phyloP scores from a whole-genome alignment of 2,113 vertebrate species.

The Onychorhynchus coronatus region DNA sequence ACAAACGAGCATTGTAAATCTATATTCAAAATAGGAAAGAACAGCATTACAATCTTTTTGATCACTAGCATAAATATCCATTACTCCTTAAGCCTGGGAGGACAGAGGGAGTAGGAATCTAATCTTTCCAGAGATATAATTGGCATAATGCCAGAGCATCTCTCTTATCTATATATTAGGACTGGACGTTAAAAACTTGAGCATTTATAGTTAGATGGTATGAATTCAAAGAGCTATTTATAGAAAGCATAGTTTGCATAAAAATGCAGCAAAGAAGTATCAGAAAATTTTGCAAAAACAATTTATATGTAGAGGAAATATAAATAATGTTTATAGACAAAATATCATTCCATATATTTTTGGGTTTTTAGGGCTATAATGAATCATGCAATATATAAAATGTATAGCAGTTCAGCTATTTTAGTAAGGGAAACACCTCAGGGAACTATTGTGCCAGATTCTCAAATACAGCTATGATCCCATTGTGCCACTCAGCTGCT shows the following conservation, averaged over 20 bases:
- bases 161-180: background rate
- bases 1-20: background rate
- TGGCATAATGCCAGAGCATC: background rate
- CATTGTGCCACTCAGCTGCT: background rate
- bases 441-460: conserved; percentile 20
- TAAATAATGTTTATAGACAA: background rate
- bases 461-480: background rate
- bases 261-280: background rate
- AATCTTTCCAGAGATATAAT: background rate
- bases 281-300: background rate
- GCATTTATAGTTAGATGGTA: background rate
- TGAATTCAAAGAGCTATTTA: background rate
- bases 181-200: background rate
- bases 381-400: background rate
- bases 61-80: background rate
- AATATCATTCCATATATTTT: background rate
- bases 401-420: background rate
- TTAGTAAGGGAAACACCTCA: background rate
- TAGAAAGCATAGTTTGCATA: background rate
- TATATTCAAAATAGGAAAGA: background rate
- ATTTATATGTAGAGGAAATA: background rate
- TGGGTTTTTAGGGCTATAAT: background rate
- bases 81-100: background rate
- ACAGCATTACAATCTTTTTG: background rate
- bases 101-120: background rate